Conservation (phyloP, 1,140 invertebrate genomes). For the Lepeophtheirus salmonis region DNA sequence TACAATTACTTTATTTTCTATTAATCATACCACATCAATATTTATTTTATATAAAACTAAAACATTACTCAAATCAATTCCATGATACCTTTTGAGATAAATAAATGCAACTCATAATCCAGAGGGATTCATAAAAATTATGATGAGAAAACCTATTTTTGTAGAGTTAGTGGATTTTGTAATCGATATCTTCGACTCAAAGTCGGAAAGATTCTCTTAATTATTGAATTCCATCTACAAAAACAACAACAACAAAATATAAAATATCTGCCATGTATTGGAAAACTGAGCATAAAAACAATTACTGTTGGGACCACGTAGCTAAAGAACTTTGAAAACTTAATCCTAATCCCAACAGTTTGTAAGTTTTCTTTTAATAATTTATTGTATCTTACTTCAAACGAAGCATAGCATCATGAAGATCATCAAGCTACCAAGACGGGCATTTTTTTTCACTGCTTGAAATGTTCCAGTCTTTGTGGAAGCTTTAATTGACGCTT, state of each 20-base stretch:
- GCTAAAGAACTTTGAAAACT: not conserved
- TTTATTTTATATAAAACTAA: not conserved
- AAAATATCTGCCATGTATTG: conserved; percentile 2
- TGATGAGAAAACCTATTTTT: conserved; percentile 14
- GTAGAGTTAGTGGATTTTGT: conserved; percentile 12
- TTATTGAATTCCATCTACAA: too few species aligned
- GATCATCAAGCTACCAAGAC: conserved; percentile 28
- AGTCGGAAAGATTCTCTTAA: too few species aligned
- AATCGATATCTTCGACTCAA: conserved; percentile 2
- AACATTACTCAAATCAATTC: not conserved
- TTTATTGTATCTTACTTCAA: conserved; percentile 24
- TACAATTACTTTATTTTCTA: not conserved
- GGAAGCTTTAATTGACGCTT: conserved; percentile 30
- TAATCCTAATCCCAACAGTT: conserved; percentile 22
- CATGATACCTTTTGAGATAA: not conserved
- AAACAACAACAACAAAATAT: not conserved
- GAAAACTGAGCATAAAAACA: conserved; percentile 4
- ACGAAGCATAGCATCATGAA: conserved; percentile 30
- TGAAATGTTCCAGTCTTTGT: conserved; percentile 28
- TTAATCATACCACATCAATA: not conserved
- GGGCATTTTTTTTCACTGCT: conserved; percentile 27
- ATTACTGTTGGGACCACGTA: conserved; percentile 11
- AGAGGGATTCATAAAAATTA: conserved; percentile 13
- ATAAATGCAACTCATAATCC: conserved; percentile 7
- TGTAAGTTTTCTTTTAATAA: conserved; percentile 32